Evolutionary conservation across 2,113 vertebrate genomes (phyloP), one percentile per base, ranked within the genome.

Genomic region (Nycticorax nycticorax): DNA sequence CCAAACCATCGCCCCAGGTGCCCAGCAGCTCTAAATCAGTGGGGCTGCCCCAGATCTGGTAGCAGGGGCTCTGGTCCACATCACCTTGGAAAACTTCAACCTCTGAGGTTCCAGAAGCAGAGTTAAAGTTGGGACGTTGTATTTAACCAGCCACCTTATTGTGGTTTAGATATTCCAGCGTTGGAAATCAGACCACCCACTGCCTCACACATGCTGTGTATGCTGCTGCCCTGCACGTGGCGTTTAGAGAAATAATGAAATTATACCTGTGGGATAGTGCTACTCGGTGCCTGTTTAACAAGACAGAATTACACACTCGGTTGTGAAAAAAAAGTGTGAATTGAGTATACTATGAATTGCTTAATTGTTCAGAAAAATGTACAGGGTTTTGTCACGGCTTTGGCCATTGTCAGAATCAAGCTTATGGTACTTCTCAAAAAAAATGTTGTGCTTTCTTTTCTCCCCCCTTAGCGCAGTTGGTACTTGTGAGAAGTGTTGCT

Each of bases 141-240:
- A 28, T 76, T 78, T 53, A 60, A 60, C 52, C 57, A 56, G 57
- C n/a, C 66, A 56, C 47, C 72, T 96, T 89, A 24, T 12, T 94
- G 81, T 75, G 84, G 52, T 64, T 83, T 89, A 33, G 47, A 27
- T 88, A 69, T 67, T 93, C n/a, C 55, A 68, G 83, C 12, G 8
- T 4, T 45, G 88, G 63, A 79, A 89, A 30, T 55, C 76, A 93
- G 88, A 96, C 77, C 89, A 97, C 93, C 62, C 84, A 88, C 84
- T 22, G 17, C 81, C 86, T 93, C 52, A 57, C 88, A 76, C 39
- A 9, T 91, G 64, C 33, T 69, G 60, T 21, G 30, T 66, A 1
- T 30, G 81, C 91, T 92, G 91, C 77, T 94, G 90, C 79, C 76
- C 75, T 69, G 87, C 72, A 47, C 12, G 7, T 93, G 91, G 62